Evolutionary conservation across 1,140 invertebrate species (phyloP).

Genomic region (Sminthurinus signatus): DNA sequence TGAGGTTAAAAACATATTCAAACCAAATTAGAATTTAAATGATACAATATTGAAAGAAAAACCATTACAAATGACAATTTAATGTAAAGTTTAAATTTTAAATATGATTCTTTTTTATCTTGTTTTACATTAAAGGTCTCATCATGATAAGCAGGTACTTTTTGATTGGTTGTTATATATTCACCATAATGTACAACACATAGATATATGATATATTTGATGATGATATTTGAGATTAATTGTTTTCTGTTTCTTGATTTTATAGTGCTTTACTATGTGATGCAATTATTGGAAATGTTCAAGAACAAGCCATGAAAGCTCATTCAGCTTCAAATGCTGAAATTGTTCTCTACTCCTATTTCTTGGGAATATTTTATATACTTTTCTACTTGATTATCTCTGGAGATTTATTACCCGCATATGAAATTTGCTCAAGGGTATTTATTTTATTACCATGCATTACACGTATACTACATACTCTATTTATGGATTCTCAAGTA

Average conservation of each 20-base stretch:
- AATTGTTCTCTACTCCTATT: constrained; percentile 90
- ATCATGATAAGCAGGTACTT: constrained; percentile 65
- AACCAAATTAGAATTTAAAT: too few species aligned
- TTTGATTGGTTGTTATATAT: too few species aligned
- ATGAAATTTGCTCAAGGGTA: constrained; percentile 71
- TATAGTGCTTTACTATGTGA: constrained; percentile 76
- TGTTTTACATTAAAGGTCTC: constrained; percentile 55
- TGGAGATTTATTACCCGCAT: constrained; percentile 67
- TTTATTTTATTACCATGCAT: too few species aligned
- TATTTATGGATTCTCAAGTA: too few species aligned
- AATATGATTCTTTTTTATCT: constrained; percentile 9
- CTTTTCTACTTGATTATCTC: constrained; percentile 64
- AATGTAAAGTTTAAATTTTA: neutral
- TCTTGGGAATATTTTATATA: constrained; percentile 78
- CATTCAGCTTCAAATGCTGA: constrained; percentile 76
- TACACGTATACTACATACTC: too few species aligned
- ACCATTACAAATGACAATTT: neutral
- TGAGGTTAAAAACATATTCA: too few species aligned
- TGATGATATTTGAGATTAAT: too few species aligned
- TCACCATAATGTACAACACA: too few species aligned
- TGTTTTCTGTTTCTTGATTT: too few species aligned
- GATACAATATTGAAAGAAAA: too few species aligned
- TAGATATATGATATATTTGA: too few species aligned
- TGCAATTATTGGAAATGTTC: constrained; percentile 90
- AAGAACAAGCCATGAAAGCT: constrained; percentile 87